Conservation (phyloP, 1,140 invertebrate genomes). For the Ips nitidus region DNA sequence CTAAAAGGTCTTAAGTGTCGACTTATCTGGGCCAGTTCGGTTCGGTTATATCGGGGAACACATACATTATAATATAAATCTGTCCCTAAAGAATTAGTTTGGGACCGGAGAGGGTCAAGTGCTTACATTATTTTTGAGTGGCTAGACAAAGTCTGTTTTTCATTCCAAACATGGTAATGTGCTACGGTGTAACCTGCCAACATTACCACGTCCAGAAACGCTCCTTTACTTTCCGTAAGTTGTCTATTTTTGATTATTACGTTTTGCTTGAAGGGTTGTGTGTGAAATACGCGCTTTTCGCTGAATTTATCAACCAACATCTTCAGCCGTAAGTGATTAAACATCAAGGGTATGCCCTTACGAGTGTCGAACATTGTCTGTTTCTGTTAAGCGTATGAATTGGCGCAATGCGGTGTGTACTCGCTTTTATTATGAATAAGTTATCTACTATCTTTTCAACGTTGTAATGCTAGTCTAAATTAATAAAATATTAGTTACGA, state of each 20-base stretch:
- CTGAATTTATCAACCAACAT: too few species aligned
- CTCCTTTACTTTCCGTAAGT: conserved; percentile 27
- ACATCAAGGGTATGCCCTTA: too few species aligned
- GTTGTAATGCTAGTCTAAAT: too few species aligned
- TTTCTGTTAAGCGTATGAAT: background rate
- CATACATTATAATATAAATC: background rate
- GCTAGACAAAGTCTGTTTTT: background rate
- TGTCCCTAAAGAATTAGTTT: conserved; percentile 17
- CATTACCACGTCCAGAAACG: conserved; percentile 26
- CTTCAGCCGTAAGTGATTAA: too few species aligned
- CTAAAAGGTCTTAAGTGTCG: too few species aligned
- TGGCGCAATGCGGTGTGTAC: conserved; percentile 15
- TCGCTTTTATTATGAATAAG: background rate
- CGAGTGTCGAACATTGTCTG: too few species aligned
- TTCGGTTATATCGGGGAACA: too few species aligned
- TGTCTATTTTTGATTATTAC: background rate
- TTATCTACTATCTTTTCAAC: background rate
- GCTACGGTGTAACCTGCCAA: conserved; percentile 18
- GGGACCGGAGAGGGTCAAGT: conserved; percentile 3
- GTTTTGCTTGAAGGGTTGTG: too few species aligned
- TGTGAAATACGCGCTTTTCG: too few species aligned
- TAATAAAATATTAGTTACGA: too few species aligned
- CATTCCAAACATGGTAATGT: conserved; percentile 18
- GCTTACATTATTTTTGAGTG: conserved; percentile 13
- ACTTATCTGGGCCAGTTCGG: too few species aligned